These are phyloP conservation scores for Aphidius colemani DNA, from an alignment of 2,888 invertebrate species.

Conservation along the genomic window DNA sequence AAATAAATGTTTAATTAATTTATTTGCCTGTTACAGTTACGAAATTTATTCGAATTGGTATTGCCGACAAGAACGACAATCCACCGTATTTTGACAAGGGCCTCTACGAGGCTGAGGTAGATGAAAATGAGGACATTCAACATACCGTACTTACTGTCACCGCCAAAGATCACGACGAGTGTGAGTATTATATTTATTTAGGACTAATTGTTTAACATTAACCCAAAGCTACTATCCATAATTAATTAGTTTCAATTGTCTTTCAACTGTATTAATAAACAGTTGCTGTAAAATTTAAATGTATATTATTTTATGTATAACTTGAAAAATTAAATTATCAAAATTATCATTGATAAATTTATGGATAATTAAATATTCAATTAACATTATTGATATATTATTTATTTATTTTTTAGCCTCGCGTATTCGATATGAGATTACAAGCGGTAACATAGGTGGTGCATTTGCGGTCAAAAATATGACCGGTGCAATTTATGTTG, in stretches of 20 bases:
- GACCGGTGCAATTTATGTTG: constrained; percentile 98
- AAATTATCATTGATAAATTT: background rate
- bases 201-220: background rate
- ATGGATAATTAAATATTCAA: background rate
- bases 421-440: constrained; percentile 99
- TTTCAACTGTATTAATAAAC: background rate
- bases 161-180: constrained; percentile 99
- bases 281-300: too few species aligned
- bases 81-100: constrained; percentile 97
- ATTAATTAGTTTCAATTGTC: too few species aligned
- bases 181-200: constrained; percentile 68
- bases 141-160: constrained; percentile 97
- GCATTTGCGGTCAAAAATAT: constrained; percentile 98
- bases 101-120: constrained; percentile 94
- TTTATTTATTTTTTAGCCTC: constrained; percentile 69
- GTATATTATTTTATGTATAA: too few species aligned
- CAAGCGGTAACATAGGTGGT: constrained; percentile 97
- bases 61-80: constrained; percentile 99
- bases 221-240: too few species aligned
- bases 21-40: constrained; percentile 76
- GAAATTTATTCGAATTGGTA: constrained; percentile 96
- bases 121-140: constrained; percentile 97
- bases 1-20: constrained; percentile 11
- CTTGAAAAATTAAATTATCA: background rate
- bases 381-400: constrained; percentile 1